Conservation (phyloP, 2,888 invertebrate genomes). For the Orchestes rusci region DNA sequence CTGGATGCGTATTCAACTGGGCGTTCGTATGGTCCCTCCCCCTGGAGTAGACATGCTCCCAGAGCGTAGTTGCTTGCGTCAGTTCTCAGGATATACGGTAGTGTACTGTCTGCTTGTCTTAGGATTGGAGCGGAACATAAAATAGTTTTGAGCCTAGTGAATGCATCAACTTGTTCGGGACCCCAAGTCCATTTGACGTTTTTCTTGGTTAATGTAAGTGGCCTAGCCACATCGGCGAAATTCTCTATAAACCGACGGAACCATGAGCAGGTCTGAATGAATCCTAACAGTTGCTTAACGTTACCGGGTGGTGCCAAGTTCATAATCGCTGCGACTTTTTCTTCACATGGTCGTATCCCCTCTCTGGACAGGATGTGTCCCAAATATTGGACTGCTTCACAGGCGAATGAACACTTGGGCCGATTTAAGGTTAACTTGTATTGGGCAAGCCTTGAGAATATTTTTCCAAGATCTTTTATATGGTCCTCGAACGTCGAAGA, state of each 20-base stretch:
- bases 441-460: conserved; percentile 26
- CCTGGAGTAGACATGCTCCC: conserved; percentile 26
- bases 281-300: conserved; percentile 25
- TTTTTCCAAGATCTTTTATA: conserved; percentile 22
- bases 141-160: conserved; percentile 18
- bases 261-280: conserved; percentile 29
- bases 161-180: conserved; percentile 16
- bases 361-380: too few relatives aligned
- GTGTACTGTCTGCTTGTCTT: conserved; percentile 22
- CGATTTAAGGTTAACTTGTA: conserved; percentile 23
- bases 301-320: too few relatives aligned
- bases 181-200: conserved; percentile 16
- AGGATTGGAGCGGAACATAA: conserved; percentile 27
- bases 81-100: too few relatives aligned
- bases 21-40: too few relatives aligned
- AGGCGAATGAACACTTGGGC: too few relatives aligned
- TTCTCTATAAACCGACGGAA: conserved; percentile 24
- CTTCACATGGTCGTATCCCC: too few relatives aligned
- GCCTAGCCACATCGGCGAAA: too few relatives aligned
- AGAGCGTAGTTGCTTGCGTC: too few relatives aligned
- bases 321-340: too few relatives aligned
- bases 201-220: too few relatives aligned
- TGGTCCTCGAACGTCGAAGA: too few relatives aligned
- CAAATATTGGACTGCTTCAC: too few relatives aligned
- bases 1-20: conserved; percentile 31